Conservation (phyloP, 2,113 vertebrate genomes). For the Alligator mississippiensis region DNA sequence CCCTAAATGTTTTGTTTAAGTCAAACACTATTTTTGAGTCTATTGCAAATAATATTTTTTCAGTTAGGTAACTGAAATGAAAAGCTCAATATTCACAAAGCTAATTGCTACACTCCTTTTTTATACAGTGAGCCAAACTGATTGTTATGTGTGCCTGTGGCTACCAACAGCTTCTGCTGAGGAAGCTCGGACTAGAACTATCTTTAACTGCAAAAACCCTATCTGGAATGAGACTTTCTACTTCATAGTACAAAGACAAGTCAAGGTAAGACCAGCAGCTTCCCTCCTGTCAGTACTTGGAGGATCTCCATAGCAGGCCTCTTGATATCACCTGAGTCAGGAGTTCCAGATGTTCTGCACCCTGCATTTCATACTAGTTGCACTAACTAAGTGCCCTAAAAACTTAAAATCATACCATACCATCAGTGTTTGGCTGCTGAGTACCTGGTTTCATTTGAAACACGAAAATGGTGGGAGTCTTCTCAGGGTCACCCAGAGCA, state of each 20-base stretch:
- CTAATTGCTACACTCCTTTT: background rate
- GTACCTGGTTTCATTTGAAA: too few species aligned
- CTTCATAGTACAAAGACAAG: slow-evolving; percentile 78
- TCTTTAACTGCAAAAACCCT: slow-evolving; percentile 78
- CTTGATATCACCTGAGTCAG: background rate
- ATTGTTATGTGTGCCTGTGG: slow-evolving; percentile 81
- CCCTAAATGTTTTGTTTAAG: background rate
- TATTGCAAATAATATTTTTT: background rate
- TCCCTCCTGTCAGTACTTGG: background rate
- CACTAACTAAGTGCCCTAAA: background rate
- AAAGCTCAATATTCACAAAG: background rate
- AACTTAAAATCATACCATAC: background rate
- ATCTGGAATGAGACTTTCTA: slow-evolving; percentile 87
- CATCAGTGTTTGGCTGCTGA: background rate
- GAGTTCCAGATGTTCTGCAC: accelerated
- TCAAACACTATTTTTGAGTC: background rate
- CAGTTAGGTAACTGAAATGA: background rate
- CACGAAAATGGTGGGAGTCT: background rate
- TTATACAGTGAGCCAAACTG: slow-evolving; percentile 73
- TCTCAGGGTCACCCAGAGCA: too few species aligned
- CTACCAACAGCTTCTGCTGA: slow-evolving; percentile 77
- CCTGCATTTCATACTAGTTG: background rate
- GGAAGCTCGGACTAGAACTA: slow-evolving; percentile 73
- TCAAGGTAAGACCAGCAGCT: slow-evolving; percentile 79
- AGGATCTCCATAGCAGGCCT: background rate